Evolutionary conservation across 2,888 invertebrate genomes (phyloP).

Genomic region (Orchesellides sinensis): DNA sequence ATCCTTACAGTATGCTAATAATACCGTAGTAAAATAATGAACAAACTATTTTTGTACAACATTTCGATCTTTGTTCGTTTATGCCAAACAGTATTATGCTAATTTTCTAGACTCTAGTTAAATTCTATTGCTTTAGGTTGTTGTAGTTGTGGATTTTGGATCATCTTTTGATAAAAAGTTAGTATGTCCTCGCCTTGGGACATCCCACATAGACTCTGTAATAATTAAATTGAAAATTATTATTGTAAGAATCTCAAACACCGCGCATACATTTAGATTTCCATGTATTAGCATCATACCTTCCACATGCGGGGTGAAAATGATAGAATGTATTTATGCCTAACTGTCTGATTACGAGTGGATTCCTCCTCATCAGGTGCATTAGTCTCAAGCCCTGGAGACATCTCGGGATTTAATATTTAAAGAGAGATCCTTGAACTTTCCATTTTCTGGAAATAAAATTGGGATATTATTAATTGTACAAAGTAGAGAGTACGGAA

Average conservation of each 20-base stretch:
- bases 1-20: too few species aligned
- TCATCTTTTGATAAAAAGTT: too few species aligned
- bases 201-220: not conserved
- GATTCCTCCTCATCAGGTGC: slow-evolving; percentile 11
- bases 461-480: not conserved
- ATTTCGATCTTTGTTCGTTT: too few species aligned
- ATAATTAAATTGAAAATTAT: not conserved
- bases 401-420: slow-evolving; percentile 36
- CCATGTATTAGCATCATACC: slow-evolving; percentile 2
- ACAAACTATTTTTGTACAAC: too few species aligned
- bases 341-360: slow-evolving; percentile 20
- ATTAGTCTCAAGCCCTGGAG: not conserved
- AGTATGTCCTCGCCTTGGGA: slow-evolving; percentile 23
- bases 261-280: too few species aligned
- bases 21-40: too few species aligned
- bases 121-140: too few species aligned
- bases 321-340: slow-evolving; percentile 44
- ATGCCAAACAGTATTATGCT: too few species aligned
- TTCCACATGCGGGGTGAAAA: slow-evolving; percentile 33
- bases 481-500: not conserved
- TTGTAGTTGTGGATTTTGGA: too few species aligned
- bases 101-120: too few species aligned
- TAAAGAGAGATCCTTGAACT: slow-evolving; percentile 33
- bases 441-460: slow-evolving; percentile 34
- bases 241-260: too few species aligned